phyloP scores from a whole-genome alignment of 2,113 vertebrate genomes.

The Dendrocopos noguchii region DNA sequence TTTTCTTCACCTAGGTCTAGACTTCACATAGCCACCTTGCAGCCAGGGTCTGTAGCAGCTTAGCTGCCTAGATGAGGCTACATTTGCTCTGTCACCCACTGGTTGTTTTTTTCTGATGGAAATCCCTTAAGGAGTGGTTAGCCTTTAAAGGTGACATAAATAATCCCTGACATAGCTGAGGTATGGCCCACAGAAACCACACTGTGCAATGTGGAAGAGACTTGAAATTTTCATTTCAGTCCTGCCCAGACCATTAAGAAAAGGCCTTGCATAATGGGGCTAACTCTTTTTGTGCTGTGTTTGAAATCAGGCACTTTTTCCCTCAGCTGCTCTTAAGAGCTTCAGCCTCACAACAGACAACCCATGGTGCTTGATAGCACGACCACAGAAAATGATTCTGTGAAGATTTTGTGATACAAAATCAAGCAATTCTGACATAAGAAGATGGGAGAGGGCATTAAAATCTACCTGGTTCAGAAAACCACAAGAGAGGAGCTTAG shows the following conservation, averaged over 20 bases:
- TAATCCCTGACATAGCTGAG: neutral
- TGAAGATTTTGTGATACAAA: neutral
- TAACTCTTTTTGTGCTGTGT: neutral
- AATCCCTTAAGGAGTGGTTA: neutral
- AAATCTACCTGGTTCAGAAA: neutral
- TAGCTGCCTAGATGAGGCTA: neutral
- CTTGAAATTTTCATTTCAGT: neutral
- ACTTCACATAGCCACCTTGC: neutral
- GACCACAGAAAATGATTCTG: neutral
- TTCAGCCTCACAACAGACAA: neutral
- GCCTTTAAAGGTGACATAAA: neutral
- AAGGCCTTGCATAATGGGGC: neutral
- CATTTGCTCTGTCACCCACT: neutral
- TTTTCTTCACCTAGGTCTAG: neutral
- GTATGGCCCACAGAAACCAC: conserved; percentile 10
- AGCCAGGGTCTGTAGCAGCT: neutral
- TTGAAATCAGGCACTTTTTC: conserved; percentile 9
- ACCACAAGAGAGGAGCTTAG: neutral
- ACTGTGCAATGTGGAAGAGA: neutral
- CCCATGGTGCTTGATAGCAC: neutral
- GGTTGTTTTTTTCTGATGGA: neutral
- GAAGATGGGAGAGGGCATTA: neutral
- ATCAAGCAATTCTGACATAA: neutral
- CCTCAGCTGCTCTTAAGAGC: neutral
- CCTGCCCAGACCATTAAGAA: neutral